phyloP scores from a whole-genome alignment of 2,888 invertebrate species.

The Micropterix aruncella region DNA sequence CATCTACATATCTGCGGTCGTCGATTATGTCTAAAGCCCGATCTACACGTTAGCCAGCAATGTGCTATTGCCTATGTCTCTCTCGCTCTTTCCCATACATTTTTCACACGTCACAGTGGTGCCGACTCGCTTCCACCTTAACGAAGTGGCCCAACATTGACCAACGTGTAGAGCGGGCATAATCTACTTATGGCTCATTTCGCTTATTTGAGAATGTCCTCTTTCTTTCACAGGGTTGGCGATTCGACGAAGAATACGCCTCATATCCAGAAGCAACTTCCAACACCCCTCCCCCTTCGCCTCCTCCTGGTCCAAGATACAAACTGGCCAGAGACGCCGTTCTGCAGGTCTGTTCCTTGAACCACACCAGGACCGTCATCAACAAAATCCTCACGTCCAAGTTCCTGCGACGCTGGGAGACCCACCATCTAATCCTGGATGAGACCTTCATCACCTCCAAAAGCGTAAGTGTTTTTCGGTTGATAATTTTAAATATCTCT shows the following conservation, averaged over 20 bases:
- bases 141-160: too few relatives aligned
- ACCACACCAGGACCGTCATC: slow-evolving; percentile 63
- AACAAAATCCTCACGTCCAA: slow-evolving; percentile 67
- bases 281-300: slow-evolving; percentile 27
- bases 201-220: too few relatives aligned
- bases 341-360: slow-evolving; percentile 59
- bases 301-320: slow-evolving; percentile 39
- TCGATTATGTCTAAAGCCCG: too few relatives aligned
- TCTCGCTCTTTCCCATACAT: too few relatives aligned
- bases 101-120: too few relatives aligned
- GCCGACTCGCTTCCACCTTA: too few relatives aligned
- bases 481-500: too few relatives aligned
- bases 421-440: slow-evolving; percentile 53
- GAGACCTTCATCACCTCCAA: slow-evolving; percentile 55
- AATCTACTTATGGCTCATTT: too few relatives aligned
- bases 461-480: slow-evolving; percentile 50
- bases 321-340: slow-evolving; percentile 60
- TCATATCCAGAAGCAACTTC: slow-evolving; percentile 27
- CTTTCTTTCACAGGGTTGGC: slow-evolving; percentile 31
- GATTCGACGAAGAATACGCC: slow-evolving; percentile 30
- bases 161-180: too few relatives aligned
- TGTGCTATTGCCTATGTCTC: too few relatives aligned
- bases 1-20: too few relatives aligned
- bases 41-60: too few relatives aligned
- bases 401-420: slow-evolving; percentile 65